Base-by-base conservation (phyloP, 2,888 invertebrate genomes). In the Hydriomena furcata region DNA sequence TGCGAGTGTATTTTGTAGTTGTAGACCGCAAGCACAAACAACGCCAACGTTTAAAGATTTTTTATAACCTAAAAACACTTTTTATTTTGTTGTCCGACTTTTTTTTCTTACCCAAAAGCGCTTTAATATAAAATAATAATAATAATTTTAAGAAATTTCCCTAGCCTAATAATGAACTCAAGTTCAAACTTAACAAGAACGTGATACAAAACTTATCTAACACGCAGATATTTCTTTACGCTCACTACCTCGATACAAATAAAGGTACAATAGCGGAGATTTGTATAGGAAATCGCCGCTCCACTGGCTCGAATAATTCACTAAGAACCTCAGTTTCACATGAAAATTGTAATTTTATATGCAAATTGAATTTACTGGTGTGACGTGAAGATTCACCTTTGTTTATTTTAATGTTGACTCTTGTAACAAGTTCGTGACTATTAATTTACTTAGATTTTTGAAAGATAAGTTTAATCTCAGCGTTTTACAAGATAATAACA, bases 231-330 rank as follows among this genome's bases (percentile, higher is more conserved):
- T 76, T 80, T 82, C 73, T 83, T 82, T 79, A 73, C 78, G 76
- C 77, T 79, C 66, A 71, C 79, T 79, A 76, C 79, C 76, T 82
- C 79, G 77, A 72, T 83, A 82, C 79, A 83, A 83, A 83, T 86
- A 83, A 82, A 83, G 73, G 73, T 71, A 84, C 84, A 86, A 82
- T 83, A 75, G 79, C 76, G 66, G 68, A 71, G 73, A 78, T 77
- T 79, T 79, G 84, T 84, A 84, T 86, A 87, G 84, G 82, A 85
- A 85, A 84, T 82, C 79, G 73, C 64, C 88, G 87, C 88, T 86
- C 87, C 84, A 85, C 75, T 87, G 88, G 67, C 72, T 85, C 83
- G 86, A 77, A 86, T 87, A 86, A 87, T 87, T 82, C 74, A 78
- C 76, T 73, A 78, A 79, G 74, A 79, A 76, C 76, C 80, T 76